A percentile compares a stretch with the other conserved stretches of the same genome.
Evolutionary conservation across 1,140 invertebrate genomes (phyloP).

Genomic region (Ceratoteleas bidentatus): DNA sequence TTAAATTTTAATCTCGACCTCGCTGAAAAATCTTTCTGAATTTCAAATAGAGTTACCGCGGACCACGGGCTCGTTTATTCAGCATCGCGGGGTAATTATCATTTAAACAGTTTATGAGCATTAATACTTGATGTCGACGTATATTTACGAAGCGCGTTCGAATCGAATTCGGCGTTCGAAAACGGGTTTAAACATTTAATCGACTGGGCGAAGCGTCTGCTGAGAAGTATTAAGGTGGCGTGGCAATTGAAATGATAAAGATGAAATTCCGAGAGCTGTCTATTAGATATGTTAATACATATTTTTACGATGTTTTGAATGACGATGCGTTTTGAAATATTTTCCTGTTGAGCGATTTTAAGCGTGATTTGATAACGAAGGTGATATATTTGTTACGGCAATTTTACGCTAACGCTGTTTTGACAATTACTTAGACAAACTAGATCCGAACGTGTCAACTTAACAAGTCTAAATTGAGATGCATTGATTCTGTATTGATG

Average conservation of each 20-base stretch:
- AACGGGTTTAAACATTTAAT: neutral
- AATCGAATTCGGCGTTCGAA: neutral
- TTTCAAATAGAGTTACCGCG: slow-evolving; percentile 7
- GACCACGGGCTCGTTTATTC: neutral
- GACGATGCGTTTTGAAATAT: too few species aligned
- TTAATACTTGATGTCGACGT: neutral
- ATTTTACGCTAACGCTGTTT: too few species aligned
- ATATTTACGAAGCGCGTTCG: neutral
- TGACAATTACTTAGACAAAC: too few species aligned
- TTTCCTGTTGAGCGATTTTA: too few species aligned
- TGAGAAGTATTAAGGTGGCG: too few species aligned
- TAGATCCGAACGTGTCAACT: neutral
- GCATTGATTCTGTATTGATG: slow-evolving; percentile 3
- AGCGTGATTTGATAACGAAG: too few species aligned
- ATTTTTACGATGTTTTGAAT: too few species aligned
- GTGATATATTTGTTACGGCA: too few species aligned
- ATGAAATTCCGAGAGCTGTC: too few species aligned
- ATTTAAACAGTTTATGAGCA: slow-evolving; percentile 1
- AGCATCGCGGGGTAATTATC: slow-evolving; percentile 12
- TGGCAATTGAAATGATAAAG: too few species aligned
- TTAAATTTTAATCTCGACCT: slow-evolving; percentile 15
- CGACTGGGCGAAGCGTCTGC: neutral
- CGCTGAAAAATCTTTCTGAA: slow-evolving; percentile 10
- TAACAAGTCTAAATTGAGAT: neutral
- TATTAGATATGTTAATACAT: too few species aligned